Evolutionary conservation across 2,888 invertebrate species (phyloP), one percentile per base, ranked within the genome.

Genomic region (Salticus scenicus): DNA sequence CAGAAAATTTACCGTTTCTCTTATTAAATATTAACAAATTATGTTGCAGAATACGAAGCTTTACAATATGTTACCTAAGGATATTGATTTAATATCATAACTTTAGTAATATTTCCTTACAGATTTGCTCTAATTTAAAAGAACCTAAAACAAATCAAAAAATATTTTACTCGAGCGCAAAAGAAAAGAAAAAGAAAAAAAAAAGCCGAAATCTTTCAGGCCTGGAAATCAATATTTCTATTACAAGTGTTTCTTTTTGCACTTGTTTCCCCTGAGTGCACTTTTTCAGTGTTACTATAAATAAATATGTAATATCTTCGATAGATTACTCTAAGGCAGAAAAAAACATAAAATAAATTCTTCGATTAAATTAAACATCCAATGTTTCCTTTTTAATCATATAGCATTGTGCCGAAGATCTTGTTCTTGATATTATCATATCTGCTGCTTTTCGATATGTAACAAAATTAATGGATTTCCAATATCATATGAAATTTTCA

Each of bases 401-500:
- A 47, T 47, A 17, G n/a, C 47, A n/a, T 5, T 8, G 37, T 8
- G 12, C 37, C 47, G 2, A 47, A 47, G 47, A 47, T 47, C 47
- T 7, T 47, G 47, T 47, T 47, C 47, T 47, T 47, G 64, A 72
- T 72, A 79, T 79, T 71, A 80, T 80, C 80, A 69, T 69, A 74
- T 66, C 57, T 66, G 24, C 42, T 8, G 20, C n/a, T 27, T 37
- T 31, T 24, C 33, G 74, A 80, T 80, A 69, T 20, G 47, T 31
- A 24, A 27, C 51, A 20, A 64, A 74, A 80, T 80, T 80, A 80
- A 80, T 80, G 73, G 80, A 80, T 80, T 80, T 80, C 80, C 80
- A 63, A 80, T 80, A 80, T 66, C 80, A 80, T 63, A 80, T 67
- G 73, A 74, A 80, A 80, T 67, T 80, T 80, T 80, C 80, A 80